Evolutionary conservation across 2,113 vertebrate species (phyloP).

Genomic region (Pelmatolapia mariae): DNA sequence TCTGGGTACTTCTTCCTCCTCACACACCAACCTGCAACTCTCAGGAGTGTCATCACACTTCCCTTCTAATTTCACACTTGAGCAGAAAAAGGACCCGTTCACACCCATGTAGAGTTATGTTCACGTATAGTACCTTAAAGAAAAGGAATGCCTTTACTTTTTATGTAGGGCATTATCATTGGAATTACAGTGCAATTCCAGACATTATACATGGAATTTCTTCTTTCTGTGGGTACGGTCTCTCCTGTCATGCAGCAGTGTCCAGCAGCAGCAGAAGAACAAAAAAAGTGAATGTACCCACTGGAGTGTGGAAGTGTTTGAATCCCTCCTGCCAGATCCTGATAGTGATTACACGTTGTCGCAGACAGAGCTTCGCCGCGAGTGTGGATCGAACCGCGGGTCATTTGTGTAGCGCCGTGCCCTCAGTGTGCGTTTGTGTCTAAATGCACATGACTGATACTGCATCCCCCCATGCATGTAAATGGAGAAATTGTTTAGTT

Average conservation of each 20-base stretch:
- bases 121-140: not conserved
- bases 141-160: not conserved
- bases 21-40: not conserved
- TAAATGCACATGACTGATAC: constrained; percentile 13
- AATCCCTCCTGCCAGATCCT: not conserved
- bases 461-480: constrained; percentile 31
- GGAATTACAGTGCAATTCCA: not conserved
- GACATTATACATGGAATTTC: not conserved
- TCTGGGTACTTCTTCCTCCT: not conserved
- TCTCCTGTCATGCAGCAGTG: not conserved
- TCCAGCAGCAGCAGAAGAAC: not conserved
- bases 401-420: not conserved
- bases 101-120: not conserved
- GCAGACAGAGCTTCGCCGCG: not conserved
- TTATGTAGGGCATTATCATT: not conserved
- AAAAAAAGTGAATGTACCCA: not conserved
- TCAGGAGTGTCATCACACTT: constrained; percentile 16
- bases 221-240: not conserved
- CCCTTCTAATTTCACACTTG: not conserved
- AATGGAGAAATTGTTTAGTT: constrained; percentile 54
- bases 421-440: not conserved
- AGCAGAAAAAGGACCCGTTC: not conserved
- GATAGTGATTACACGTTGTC: constrained; percentile 15
- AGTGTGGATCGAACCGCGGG: not conserved
- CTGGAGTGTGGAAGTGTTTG: not conserved